phyloP scores from a whole-genome alignment of 35 echinoderm and acorn worm genomes.

The Stichopus chloronotus region DNA sequence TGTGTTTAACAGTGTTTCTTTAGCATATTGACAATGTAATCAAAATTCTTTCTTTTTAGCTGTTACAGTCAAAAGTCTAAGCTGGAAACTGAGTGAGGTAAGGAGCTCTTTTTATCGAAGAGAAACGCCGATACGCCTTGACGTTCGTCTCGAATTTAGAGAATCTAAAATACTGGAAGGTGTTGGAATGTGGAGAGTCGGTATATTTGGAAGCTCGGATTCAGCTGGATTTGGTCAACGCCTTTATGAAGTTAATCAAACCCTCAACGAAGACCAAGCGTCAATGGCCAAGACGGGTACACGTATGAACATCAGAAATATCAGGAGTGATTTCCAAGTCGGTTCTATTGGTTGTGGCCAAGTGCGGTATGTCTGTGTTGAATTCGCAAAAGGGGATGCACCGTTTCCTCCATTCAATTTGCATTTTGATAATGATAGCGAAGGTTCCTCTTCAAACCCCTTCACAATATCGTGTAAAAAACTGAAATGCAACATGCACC shows the following conservation, averaged over 20 bases:
- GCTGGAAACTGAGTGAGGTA: background rate
- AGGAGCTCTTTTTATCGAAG: background rate
- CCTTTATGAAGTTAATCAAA: conserved; percentile 64
- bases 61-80: background rate
- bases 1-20: too few species aligned
- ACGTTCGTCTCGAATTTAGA: background rate
- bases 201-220: conserved; percentile 78
- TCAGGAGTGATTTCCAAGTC: too few species aligned
- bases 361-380: conserved; percentile 67
- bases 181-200: too few species aligned
- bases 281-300: conserved; percentile 2
- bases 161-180: background rate
- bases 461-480: conserved; percentile 64
- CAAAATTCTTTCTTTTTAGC: too few species aligned
- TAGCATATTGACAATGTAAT: too few species aligned
- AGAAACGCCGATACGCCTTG: background rate
- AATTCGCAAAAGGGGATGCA: conserved; percentile 76
- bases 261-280: conserved; percentile 55
- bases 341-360: conserved; percentile 80
- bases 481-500: conserved; percentile 63
- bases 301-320: too few species aligned
- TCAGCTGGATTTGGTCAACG: conserved; percentile 62
- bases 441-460: background rate
- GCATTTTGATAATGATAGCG: background rate
- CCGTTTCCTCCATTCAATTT: conserved; percentile 66